Conservation (phyloP, 2,797 vertebrate species). For the Lithobates pipiens region DNA sequence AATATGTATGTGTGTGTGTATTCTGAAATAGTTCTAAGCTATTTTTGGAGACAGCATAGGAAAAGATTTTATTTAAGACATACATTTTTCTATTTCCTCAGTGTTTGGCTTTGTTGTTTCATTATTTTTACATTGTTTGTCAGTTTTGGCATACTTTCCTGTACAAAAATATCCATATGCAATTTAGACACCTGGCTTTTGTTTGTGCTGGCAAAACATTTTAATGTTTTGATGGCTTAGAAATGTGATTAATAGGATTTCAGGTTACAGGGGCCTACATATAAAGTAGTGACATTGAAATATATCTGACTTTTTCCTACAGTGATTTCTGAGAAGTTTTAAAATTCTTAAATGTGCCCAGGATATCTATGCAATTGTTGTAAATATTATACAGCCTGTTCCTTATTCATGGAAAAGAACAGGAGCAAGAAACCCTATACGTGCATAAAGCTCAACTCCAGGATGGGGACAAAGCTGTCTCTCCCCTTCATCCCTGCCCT, state of each 20-base stretch:
- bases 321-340: neutral
- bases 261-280: neutral
- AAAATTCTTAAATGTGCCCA: neutral
- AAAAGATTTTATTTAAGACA: too few species aligned
- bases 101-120: neutral
- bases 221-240: conserved; percentile 16
- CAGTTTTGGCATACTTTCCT: neutral
- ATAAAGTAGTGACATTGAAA: neutral
- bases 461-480: neutral
- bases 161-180: neutral
- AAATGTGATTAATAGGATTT: conserved; percentile 27
- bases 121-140: conserved; percentile 8
- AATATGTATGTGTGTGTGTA: too few species aligned
- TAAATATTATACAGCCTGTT: neutral
- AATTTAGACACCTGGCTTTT: conserved; percentile 28
- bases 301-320: neutral
- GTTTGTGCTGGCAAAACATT: conserved; percentile 13
- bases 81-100: too few species aligned
- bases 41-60: too few species aligned
- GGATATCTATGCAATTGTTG: neutral
- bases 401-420: neutral
- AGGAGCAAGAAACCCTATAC: neutral
- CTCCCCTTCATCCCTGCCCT: too few species aligned
- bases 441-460: neutral
- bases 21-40: too few species aligned